Evolutionary conservation across 2,797 vertebrate species (phyloP).

Genomic region (Momotus momota): DNA sequence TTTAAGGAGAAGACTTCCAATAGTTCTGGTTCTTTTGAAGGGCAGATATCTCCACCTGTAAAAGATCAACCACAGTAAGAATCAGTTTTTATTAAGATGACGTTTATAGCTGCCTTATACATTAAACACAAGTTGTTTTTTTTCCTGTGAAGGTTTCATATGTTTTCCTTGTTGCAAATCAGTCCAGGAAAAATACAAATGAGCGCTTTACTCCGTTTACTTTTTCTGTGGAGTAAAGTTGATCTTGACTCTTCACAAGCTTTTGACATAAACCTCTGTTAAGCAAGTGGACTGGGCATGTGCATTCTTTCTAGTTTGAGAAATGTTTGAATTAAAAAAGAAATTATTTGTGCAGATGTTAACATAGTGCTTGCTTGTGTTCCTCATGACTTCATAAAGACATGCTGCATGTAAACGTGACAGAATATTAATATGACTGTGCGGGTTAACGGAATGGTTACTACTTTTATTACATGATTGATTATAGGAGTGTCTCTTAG

Average conservation of each 20-base stretch:
- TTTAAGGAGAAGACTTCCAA: slow-evolving; percentile 80
- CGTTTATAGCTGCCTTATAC: background rate
- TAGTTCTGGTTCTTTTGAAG: slow-evolving; percentile 71
- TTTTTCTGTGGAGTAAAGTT: too few species aligned
- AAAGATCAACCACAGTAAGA: slow-evolving; percentile 88
- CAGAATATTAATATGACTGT: background rate
- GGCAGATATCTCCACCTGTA: slow-evolving; percentile 83
- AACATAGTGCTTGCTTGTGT: background rate
- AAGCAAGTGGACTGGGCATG: background rate
- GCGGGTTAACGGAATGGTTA: background rate
- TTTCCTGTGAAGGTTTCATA: background rate
- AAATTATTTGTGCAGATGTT: background rate
- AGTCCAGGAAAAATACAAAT: background rate
- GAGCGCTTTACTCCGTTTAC: background rate
- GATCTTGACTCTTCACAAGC: background rate
- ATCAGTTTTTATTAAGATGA: background rate
- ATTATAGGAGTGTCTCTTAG: background rate
- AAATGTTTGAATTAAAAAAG: background rate
- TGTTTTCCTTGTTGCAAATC: background rate
- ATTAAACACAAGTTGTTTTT: background rate
- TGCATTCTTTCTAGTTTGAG: background rate
- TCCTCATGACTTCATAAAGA: background rate
- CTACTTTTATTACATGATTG: background rate
- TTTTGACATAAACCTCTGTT: background rate
- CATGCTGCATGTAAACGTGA: background rate